phyloP scores from a whole-genome alignment of 1,140 invertebrate species.

The Aphidius ervi region DNA sequence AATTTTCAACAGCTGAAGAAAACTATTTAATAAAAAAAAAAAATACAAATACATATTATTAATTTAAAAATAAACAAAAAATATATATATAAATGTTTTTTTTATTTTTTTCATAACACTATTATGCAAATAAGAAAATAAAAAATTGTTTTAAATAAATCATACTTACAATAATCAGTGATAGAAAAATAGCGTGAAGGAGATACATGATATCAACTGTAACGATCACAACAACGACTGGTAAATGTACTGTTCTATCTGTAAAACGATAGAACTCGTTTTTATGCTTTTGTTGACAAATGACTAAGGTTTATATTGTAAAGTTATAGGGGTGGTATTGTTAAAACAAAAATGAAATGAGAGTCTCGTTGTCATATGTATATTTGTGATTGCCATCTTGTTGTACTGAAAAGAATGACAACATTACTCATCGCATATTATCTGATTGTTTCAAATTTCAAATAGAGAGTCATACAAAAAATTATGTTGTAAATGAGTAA shows the following conservation, averaged over 20 bases:
- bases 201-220: constrained; percentile 1
- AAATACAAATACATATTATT: too few species aligned
- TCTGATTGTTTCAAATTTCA: constrained; percentile 12
- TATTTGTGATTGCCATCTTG: constrained; percentile 9
- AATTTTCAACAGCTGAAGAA: too few species aligned
- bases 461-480: too few species aligned
- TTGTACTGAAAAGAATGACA: constrained; percentile 21
- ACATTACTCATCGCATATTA: constrained; percentile 23
- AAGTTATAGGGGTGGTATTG: neutral
- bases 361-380: constrained; percentile 11
- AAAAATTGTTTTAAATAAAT: neutral
- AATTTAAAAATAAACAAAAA: too few species aligned
- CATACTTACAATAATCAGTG: neutral
- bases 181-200: neutral
- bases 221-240: constrained; percentile 8
- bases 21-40: too few species aligned
- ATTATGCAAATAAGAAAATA: too few species aligned
- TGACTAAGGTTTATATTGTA: constrained; percentile 17
- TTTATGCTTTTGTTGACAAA: constrained; percentile 1
- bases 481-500: too few species aligned
- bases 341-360: constrained; percentile 5
- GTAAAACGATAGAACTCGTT: too few species aligned
- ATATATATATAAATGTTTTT: too few species aligned
- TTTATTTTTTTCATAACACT: too few species aligned
- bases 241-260: neutral